phyloP scores from a whole-genome alignment of 1,140 invertebrate species.

The Pantala flavescens region DNA sequence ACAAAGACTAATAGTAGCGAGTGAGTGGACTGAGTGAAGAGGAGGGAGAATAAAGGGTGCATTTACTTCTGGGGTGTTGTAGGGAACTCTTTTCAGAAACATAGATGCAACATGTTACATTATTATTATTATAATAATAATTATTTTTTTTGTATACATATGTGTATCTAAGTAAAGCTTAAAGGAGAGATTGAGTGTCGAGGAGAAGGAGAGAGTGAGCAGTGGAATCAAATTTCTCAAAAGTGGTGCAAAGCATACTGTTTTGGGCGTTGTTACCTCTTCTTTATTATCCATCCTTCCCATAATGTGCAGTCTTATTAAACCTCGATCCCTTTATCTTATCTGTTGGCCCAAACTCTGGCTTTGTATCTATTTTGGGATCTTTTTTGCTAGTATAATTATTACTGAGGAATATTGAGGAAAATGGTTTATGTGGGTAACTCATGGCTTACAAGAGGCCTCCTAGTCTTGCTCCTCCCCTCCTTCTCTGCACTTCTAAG shows the following conservation, averaged over 20 bases:
- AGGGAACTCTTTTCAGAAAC: not conserved
- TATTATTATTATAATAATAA: slow-evolving; percentile 9
- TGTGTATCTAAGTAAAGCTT: not conserved
- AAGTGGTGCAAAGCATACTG: not conserved
- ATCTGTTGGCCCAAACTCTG: not conserved
- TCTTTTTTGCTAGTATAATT: not conserved
- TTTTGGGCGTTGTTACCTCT: not conserved
- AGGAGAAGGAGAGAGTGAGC: not conserved
- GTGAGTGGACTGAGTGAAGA: not conserved
- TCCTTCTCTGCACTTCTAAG: not conserved
- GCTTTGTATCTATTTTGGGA: not conserved
- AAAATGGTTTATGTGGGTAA: not conserved
- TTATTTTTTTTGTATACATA: slow-evolving; percentile 11
- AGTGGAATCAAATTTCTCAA: not conserved
- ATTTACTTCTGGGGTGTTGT: not conserved
- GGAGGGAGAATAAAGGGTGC: not conserved
- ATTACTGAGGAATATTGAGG: not conserved
- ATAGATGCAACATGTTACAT: not conserved
- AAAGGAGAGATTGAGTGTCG: not conserved
- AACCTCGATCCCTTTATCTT: not conserved
- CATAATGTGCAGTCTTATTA: not conserved
- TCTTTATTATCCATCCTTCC: not conserved
- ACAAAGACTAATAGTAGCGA: no score
- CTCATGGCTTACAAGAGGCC: not conserved
- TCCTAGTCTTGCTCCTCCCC: not conserved